A percentile compares a stretch with the other conserved stretches of the same genome.
phyloP scores from a whole-genome alignment of 2,113 vertebrate genomes.

The Saimiri boliviensis region DNA sequence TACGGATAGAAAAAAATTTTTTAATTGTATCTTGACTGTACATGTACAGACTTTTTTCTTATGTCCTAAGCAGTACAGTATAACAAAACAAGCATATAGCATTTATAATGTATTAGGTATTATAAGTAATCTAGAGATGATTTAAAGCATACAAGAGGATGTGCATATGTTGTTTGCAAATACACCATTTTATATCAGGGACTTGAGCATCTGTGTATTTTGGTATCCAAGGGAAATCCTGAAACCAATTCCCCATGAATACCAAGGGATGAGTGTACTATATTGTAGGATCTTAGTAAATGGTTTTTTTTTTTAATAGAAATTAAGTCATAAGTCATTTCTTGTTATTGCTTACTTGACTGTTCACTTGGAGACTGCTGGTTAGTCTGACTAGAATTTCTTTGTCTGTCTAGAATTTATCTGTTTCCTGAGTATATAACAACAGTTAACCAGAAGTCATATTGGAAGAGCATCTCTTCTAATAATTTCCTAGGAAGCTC shows the following conservation, averaged over 20 bases:
- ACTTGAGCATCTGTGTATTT: not conserved
- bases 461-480: conserved; percentile 24
- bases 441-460: not conserved
- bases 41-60: not conserved
- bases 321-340: not conserved
- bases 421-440: not conserved
- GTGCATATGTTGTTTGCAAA: not conserved
- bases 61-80: not conserved
- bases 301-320: not conserved
- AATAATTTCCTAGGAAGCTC: not conserved
- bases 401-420: not conserved
- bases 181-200: not conserved
- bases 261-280: not conserved
- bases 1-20: no score
- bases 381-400: not conserved
- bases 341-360: not conserved
- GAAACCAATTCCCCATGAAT: not conserved
- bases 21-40: no score
- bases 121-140: not conserved
- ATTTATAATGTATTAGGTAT: not conserved
- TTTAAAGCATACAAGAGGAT: not conserved
- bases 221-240: not conserved
- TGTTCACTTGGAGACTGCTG: conserved; percentile 13
- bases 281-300: not conserved
- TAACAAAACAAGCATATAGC: not conserved